Percentiles rank a stretch among this genome's conserved stretches.
These are phyloP conservation scores for Agriopis marginaria DNA, from an alignment of 2,888 invertebrate genomes.

Conservation along the genomic window DNA sequence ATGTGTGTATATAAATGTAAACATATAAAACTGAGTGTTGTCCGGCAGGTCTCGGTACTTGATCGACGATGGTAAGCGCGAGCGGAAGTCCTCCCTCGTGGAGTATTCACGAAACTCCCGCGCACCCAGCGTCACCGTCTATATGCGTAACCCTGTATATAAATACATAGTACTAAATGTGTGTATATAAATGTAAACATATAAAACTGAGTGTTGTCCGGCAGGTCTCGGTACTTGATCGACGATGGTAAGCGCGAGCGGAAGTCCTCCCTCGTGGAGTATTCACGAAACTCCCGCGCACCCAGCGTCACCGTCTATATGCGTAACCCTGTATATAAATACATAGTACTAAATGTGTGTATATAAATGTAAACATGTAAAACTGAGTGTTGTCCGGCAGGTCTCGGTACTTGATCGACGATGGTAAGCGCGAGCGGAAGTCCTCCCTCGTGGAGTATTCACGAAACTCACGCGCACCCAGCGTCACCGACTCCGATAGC, in stretches of 20 bases:
- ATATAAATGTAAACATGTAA: constrained; percentile 59
- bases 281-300: constrained; percentile 69
- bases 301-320: constrained; percentile 80
- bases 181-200: constrained; percentile 59
- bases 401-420: constrained; percentile 72
- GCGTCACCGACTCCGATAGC: constrained; percentile 80
- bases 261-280: constrained; percentile 74
- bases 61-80: constrained; percentile 76
- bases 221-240: constrained; percentile 69
- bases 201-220: neutral
- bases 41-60: constrained; percentile 63
- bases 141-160: too few relatives aligned
- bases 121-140: constrained; percentile 79
- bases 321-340: too few relatives aligned
- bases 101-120: constrained; percentile 72
- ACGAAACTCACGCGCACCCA: constrained; percentile 73
- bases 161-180: too few relatives aligned
- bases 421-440: constrained; percentile 77
- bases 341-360: too few relatives aligned
- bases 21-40: constrained; percentile 44
- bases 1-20: constrained; percentile 52
- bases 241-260: constrained; percentile 77
- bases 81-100: constrained; percentile 72
- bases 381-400: constrained; percentile 37
- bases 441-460: constrained; percentile 73